Evolutionary conservation across 2,888 invertebrate species (phyloP), one percentile per base, ranked within the genome.

Genomic region (Callyntrura sp.): DNA sequence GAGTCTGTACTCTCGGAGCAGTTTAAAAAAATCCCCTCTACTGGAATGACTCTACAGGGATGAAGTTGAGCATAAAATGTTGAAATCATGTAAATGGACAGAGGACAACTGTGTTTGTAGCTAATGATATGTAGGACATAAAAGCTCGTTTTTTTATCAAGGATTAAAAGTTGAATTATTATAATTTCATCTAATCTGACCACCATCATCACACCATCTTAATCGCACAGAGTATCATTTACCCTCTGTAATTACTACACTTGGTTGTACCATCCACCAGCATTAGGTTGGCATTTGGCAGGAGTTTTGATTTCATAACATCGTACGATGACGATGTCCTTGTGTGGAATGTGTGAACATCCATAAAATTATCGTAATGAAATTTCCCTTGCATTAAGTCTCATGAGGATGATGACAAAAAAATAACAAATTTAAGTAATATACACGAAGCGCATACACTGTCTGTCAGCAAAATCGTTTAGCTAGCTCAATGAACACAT

Each of bases 391-490:
- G n/a, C 73, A 14, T 73, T 48, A 73, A 23, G 9, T 73, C 45
- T 48, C 28, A 25, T 28, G 23, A 6, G 23, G 62, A 25, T 28
- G 23, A 6, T 65, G 62, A 9, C 73, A 23, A 43, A 35, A 23
- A 20, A 73, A n/a, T 48, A 48, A 23, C 14, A 12, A 73, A 45
- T 35, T 43, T 48, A 48, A 12, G 23, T 73, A 48, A 48, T 73
- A 68, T 43, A 17, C 8, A 57, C 55, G 45, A 68, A n/a, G n/a
- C n/a, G 83, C 35, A 35, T 6, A 35, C 51, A 48, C 25, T 82
- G 83, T 83, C 68, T 84, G 84, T 84, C 84, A 51, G 65, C 55
- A 55, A 68, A 84, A 84, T 51, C 70, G 35, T 55, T 83, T 68
- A 83, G 28, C 55, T 14, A 70, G 23, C 17, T 48, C 73, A 73